Percentiles rank a stretch among this genome's conserved stretches.
Evolutionary conservation across 2,113 vertebrate genomes (phyloP).

Genomic region (Sturnus vulgaris): DNA sequence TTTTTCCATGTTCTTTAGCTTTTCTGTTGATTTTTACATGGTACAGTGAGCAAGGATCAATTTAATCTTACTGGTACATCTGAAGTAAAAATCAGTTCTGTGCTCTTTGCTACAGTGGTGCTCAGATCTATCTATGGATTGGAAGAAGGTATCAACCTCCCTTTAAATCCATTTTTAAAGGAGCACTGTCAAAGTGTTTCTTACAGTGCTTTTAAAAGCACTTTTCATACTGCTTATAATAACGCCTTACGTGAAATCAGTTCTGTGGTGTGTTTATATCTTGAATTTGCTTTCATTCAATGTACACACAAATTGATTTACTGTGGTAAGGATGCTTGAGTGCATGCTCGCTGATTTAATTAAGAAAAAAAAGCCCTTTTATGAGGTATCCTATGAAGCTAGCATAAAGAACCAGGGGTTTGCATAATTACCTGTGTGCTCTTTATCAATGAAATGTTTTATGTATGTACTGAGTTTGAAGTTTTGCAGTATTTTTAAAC

Average conservation of each 20-base stretch:
- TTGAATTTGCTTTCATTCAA: conserved; percentile 40
- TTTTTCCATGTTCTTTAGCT: neutral
- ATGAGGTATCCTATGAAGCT: conserved; percentile 20
- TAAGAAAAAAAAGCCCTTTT: conserved; percentile 39
- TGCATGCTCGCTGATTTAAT: conserved; percentile 29
- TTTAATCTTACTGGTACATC: conserved; percentile 30
- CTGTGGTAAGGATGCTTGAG: conserved; percentile 26
- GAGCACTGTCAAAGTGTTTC: neutral
- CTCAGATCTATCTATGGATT: conserved; percentile 21
- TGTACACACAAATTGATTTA: conserved; percentile 20
- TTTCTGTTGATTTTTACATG: conserved; percentile 35
- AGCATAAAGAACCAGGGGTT: neutral
- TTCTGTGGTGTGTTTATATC: conserved; percentile 26
- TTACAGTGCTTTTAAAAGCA: neutral
- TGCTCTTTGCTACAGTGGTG: neutral
- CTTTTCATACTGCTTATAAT: conserved; percentile 46
- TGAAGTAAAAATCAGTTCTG: conserved; percentile 4
- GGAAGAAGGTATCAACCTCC: neutral
- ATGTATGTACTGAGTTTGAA: neutral
- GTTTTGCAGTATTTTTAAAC: neutral
- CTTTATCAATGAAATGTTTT: conserved; percentile 9
- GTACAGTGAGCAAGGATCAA: conserved; percentile 9
- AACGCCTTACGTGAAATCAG: neutral
- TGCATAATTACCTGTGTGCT: conserved; percentile 8
- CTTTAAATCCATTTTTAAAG: neutral